Conservation (phyloP, 2,888 invertebrate genomes). For the Arctia plantaginis region DNA sequence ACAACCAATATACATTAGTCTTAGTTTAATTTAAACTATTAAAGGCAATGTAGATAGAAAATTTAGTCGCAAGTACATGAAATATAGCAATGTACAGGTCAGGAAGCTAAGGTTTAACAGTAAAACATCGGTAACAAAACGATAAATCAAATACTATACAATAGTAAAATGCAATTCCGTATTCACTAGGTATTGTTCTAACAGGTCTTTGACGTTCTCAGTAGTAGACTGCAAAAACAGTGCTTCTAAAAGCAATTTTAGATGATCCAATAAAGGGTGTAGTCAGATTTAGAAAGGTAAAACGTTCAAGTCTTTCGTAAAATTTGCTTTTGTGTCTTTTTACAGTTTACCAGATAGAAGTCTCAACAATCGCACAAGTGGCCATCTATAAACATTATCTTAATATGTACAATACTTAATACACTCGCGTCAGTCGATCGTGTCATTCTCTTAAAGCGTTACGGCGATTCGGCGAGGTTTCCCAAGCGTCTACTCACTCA, state of each 20-base stretch:
- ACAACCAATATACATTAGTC: slow-evolving; percentile 62
- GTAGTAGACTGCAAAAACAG: slow-evolving; percentile 34
- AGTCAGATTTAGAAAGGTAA: not conserved
- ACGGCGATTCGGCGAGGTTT: slow-evolving; percentile 43
- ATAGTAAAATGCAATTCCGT: slow-evolving; percentile 73
- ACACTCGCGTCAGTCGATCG: slow-evolving; percentile 83
- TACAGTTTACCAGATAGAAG: slow-evolving; percentile 50
- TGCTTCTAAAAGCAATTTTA: not conserved
- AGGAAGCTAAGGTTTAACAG: slow-evolving; percentile 56
- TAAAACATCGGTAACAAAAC: slow-evolving; percentile 52
- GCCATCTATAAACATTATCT: slow-evolving; percentile 69
- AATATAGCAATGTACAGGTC: slow-evolving; percentile 67
- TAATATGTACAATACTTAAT: slow-evolving; percentile 82
- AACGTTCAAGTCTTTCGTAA: not conserved
- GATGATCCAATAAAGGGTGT: not conserved
- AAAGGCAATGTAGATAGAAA: slow-evolving; percentile 78
- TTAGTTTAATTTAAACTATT: slow-evolving; percentile 73
- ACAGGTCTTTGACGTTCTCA: slow-evolving; percentile 47
- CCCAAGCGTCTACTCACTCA: slow-evolving; percentile 51
- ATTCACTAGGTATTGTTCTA: slow-evolving; percentile 61
- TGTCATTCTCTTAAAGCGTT: slow-evolving; percentile 65
- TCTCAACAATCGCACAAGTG: slow-evolving; percentile 69
- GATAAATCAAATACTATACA: slow-evolving; percentile 48
- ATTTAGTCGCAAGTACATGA: slow-evolving; percentile 68
- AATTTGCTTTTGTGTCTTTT: slow-evolving; percentile 2